Conservation (phyloP, 2,888 invertebrate genomes). For the Trichopoda pennipes region DNA sequence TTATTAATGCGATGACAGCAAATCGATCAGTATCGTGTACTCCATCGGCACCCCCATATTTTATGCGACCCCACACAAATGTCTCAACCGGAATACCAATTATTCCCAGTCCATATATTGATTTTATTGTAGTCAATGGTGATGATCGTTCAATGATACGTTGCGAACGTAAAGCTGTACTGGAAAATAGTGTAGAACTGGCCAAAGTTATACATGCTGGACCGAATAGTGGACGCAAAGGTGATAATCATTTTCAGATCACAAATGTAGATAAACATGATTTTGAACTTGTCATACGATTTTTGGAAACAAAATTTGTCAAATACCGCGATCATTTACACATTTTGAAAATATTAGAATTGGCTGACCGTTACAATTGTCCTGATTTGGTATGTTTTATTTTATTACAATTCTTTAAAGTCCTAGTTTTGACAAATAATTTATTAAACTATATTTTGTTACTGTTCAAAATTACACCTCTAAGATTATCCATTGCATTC, state of each 20-base stretch:
- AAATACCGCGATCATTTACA: conserved; percentile 80
- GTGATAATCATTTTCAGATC: conserved; percentile 80
- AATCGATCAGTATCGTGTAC: conserved; percentile 59
- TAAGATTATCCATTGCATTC: conserved; percentile 80
- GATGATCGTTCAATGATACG: conserved; percentile 80
- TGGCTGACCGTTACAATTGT: conserved; percentile 80
- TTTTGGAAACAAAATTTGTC: conserved; percentile 80
- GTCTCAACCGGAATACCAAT: conserved; percentile 77
- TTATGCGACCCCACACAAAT: conserved; percentile 75
- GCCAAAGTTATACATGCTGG: conserved; percentile 80
- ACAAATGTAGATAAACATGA: conserved; percentile 80
- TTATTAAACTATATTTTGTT: neutral
- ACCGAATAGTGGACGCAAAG: conserved; percentile 79
- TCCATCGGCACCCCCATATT: conserved; percentile 79
- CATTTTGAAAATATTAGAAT: conserved; percentile 79
- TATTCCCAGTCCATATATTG: conserved; percentile 79
- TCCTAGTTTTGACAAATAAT: neutral
- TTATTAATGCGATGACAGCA: conserved; percentile 4
- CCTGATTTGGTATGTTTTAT: conserved; percentile 78
- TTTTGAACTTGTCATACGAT: conserved; percentile 80
- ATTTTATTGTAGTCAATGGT: conserved; percentile 80
- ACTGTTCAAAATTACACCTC: neutral
- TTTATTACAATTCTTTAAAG: conserved; percentile 13
- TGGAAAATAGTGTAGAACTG: conserved; percentile 80
- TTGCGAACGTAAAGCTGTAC: conserved; percentile 78